These are phyloP conservation scores for Pterostichus madidus DNA, from an alignment of 2,888 invertebrate species.

Conservation along the genomic window DNA sequence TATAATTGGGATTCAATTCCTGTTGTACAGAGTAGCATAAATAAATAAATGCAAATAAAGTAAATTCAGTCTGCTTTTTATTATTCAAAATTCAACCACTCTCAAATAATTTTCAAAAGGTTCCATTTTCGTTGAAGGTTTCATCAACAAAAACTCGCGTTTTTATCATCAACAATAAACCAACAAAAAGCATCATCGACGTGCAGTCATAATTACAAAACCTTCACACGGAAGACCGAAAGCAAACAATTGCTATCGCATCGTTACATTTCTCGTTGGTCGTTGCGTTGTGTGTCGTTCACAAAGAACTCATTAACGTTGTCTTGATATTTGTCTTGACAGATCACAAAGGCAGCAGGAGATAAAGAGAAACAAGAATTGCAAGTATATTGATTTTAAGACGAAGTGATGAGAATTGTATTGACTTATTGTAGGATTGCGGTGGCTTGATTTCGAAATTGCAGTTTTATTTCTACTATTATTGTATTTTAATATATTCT, in stretches of 20 bases:
- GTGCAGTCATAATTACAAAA: constrained; percentile 33
- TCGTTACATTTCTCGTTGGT: constrained; percentile 35
- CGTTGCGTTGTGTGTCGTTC: constrained; percentile 25
- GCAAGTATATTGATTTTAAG: not conserved
- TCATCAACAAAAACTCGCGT: constrained; percentile 1
- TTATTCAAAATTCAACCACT: no score
- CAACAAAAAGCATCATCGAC: constrained; percentile 21
- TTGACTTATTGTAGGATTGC: not conserved
- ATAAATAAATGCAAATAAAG: no score
- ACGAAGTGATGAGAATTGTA: not conserved
- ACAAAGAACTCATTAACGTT: constrained; percentile 60
- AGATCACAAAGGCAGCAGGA: not conserved
- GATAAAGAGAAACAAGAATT: constrained; percentile 1
- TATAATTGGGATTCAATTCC: no score
- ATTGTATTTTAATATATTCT: no score
- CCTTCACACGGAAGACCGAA: constrained; percentile 34
- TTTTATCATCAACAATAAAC: not conserved
- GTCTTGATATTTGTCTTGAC: constrained; percentile 29
- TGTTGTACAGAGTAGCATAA: no score
- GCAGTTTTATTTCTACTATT: no score
- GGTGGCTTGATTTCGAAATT: not conserved
- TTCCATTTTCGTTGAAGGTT: not conserved
- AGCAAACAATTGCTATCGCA: constrained; percentile 41
- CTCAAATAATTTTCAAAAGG: not conserved
- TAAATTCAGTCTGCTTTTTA: no score